Base-by-base conservation (phyloP, 2,888 invertebrate genomes). In the Synergus laeviventris region DNA sequence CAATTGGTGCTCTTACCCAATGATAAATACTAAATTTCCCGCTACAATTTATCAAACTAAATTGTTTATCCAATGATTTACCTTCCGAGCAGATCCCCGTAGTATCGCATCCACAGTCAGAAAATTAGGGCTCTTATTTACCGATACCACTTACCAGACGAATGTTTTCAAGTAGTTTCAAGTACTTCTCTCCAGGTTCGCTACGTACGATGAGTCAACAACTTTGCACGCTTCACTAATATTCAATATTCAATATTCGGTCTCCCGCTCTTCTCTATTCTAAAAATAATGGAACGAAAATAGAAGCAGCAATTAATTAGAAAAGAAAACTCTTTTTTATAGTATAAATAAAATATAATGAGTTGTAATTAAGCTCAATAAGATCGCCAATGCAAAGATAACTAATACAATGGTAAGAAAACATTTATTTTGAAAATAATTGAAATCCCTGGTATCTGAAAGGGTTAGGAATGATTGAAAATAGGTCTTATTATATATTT, bases 401-500 rank as follows among this genome's bases (percentile, higher is more conserved):
- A n/a, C n/a, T n/a, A n/a, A n/a, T n/a, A n/a, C n/a, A n/a, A n/a
- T n/a, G n/a, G n/a, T n/a, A n/a, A n/a, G n/a, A n/a, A n/a, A n/a
- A n/a, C n/a, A n/a, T n/a, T n/a, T n/a, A n/a, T n/a, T n/a, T n/a
- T n/a, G n/a, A n/a, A n/a, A 11, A 54, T 18, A n/a, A n/a, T 18
- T 54, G 4, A 54, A 54, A 54, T 16, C 54, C 18, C 1, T 54
- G 9, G 18, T 18, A 8, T 54, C 54, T 18, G 9, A 21, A 5
- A 49, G 18, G 31, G 31, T 11, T n/a, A n/a, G 31, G 16, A 31
- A 70, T 21, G 62, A 81, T 62, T 62, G 61, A 77, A 78, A 42
- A 78, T 79, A 79, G 8, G 31, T 49, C 49, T 45, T 45, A 66
- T 83, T 78, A 85, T 82, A 83, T 89, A 88, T 90, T 90, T 90